Conservation (phyloP, 1,140 invertebrate genomes). For the Panagrolaimus sp. region DNA sequence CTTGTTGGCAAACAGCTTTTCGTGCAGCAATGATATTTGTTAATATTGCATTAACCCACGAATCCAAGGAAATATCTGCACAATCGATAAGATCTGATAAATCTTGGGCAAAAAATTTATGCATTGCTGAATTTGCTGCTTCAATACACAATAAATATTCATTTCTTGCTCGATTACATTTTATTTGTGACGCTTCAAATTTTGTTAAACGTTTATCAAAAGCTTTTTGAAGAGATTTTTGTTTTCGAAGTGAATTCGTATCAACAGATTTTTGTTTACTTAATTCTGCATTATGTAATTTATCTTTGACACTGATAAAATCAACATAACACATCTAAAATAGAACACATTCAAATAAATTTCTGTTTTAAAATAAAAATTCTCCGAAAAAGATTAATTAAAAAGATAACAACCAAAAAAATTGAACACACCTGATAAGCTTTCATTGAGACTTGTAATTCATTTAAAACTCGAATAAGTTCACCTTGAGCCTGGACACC, state of each 20-base stretch:
- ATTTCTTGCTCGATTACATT: slow-evolving; percentile 84
- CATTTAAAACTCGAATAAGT: slow-evolving; percentile 80
- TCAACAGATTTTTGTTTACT: slow-evolving; percentile 65
- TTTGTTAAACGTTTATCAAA: slow-evolving; percentile 82
- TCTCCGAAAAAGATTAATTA: no score
- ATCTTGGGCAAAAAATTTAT: slow-evolving; percentile 93
- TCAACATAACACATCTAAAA: slow-evolving; percentile 74
- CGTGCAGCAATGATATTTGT: slow-evolving; percentile 70
- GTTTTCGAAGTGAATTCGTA: slow-evolving; percentile 74
- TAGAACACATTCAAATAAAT: background rate
- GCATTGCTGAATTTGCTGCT: slow-evolving; percentile 87
- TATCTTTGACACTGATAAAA: slow-evolving; percentile 76
- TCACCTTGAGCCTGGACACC: slow-evolving; percentile 88
- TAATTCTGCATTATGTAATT: slow-evolving; percentile 75
- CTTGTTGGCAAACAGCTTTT: slow-evolving; percentile 69
- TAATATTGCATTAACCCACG: slow-evolving; percentile 65
- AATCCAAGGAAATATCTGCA: slow-evolving; percentile 75
- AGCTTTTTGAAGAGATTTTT: slow-evolving; percentile 82
- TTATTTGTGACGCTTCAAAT: slow-evolving; percentile 80
- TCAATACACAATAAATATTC: slow-evolving; percentile 89
- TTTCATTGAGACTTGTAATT: slow-evolving; percentile 88
- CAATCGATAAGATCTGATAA: slow-evolving; percentile 86
- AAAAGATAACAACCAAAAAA: no score
- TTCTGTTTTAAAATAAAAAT: no score
- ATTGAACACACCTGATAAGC: slow-evolving; percentile 63